Evolutionary conservation across 2,113 vertebrate species (phyloP), one percentile per base, ranked within the genome.

Genomic region (Acrocephalus arundinaceus): DNA sequence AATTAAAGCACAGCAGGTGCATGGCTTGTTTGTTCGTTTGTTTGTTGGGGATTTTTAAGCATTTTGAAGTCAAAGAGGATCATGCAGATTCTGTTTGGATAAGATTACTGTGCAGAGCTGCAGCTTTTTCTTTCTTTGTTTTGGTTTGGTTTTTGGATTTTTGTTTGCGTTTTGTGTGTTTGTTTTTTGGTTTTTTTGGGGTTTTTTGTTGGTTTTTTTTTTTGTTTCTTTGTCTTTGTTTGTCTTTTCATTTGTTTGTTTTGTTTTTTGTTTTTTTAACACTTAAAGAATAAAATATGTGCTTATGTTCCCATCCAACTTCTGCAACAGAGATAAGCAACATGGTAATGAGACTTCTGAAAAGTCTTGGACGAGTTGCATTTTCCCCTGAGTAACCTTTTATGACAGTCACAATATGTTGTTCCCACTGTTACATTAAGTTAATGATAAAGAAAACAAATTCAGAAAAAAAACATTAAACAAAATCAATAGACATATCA

Each of bases 361-460:
- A 83, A 77, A 19, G 3, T 71, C 28, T 28, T 71, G 63, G 19
- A 37, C 41, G 76, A 92, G 51, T 18, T 67, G 17, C 35, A 41
- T 85, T 82, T 87, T 95, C 77, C 58, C 45, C 41, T 31, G 20
- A 87, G 28, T 65, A 90, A 87, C 33, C 7, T 72, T 83, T 92
- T 87, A 43, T 68, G 41, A 68, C 68, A 80, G 85, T 59, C 45
- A 81, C 31, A 73, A 77, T 74, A 61, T 48, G 57, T 19, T 72
- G 70, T 52, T 80, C 30, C 52, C 33, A 67, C 39, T 61, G 11
- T 80, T 80, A 49, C 52, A 63, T 88, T 84, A 89, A 48, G 37
- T 80, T 59, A 57, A 70, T 86, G 54, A 30, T 61, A 93, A 96
- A 96, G 39, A 51, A 90, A 15, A 93, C 31, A 87, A 41, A 96